Conservation (phyloP, 2,113 vertebrate genomes). For the Rousettus leschenaultii region DNA sequence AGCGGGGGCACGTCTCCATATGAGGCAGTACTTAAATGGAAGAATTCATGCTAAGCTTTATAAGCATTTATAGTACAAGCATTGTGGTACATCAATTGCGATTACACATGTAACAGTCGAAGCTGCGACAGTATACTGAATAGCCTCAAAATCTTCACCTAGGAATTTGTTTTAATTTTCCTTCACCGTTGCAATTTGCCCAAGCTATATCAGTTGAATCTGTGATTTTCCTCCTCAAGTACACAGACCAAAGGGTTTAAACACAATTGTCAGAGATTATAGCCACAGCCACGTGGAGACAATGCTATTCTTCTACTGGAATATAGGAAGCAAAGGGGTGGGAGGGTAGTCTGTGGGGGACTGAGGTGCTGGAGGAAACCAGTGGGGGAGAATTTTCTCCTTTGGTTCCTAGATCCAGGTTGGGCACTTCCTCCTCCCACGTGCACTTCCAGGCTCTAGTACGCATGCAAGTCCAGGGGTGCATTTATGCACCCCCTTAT, state of each 20-base stretch:
- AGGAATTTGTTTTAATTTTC: background rate
- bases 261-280: background rate
- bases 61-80: background rate
- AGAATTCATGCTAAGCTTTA: background rate
- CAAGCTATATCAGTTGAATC: background rate
- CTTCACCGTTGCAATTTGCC: background rate
- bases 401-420: background rate
- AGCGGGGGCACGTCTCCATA: background rate
- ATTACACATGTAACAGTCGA: background rate
- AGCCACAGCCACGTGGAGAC: background rate
- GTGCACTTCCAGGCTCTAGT: too few relatives aligned
- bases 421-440: background rate
- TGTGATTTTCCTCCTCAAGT: background rate
- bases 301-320: background rate
- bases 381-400: background rate
- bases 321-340: too few relatives aligned
- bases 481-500: background rate
- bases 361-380: background rate
- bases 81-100: background rate
- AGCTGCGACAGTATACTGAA: background rate
- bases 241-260: background rate
- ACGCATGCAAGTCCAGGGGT: background rate
- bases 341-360: background rate
- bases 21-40: background rate
- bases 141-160: background rate